Evolutionary conservation across 2,888 invertebrate genomes (phyloP).

Genomic region (Mesopsocus fuscifrons): DNA sequence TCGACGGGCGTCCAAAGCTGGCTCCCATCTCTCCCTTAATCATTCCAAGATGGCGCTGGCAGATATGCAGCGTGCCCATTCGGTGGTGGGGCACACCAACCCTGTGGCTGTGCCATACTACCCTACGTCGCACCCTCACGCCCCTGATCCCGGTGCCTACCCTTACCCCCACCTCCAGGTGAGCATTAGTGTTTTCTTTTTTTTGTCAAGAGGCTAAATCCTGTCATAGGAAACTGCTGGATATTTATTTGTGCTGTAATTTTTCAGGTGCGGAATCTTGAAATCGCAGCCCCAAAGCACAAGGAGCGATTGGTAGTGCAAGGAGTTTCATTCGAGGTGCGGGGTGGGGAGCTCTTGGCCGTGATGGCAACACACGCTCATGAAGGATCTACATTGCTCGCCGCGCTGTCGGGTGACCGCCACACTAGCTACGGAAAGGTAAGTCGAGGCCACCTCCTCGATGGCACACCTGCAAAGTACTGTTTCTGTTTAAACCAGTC

Average conservation of each 20-base stretch:
- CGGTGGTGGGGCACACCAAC: slow-evolving; percentile 7
- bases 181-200: too few species aligned
- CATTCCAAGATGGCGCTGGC: slow-evolving; percentile 23
- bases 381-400: slow-evolving; percentile 71
- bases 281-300: slow-evolving; percentile 37
- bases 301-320: slow-evolving; percentile 37
- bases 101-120: slow-evolving; percentile 10
- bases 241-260: slow-evolving; percentile 17
- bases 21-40: slow-evolving; percentile 38
- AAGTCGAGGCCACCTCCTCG: too few species aligned
- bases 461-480: too few species aligned
- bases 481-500: too few species aligned
- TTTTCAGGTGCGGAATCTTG: slow-evolving; percentile 37
- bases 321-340: slow-evolving; percentile 69
- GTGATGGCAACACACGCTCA: slow-evolving; percentile 68
- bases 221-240: too few species aligned
- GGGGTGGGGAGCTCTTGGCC: slow-evolving; percentile 79
- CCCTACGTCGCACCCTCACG: slow-evolving; percentile 1
- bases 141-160: background rate
- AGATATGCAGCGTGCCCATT: slow-evolving; percentile 4
- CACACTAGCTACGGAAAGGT: background rate
- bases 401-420: slow-evolving; percentile 57
- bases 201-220: too few species aligned
- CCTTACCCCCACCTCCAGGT: slow-evolving; percentile 45
- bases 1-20: slow-evolving; percentile 40